Percentiles rank a stretch among this genome's conserved stretches.
phyloP scores from a whole-genome alignment of 1,140 invertebrate genomes.

The Papilio polyxenes region DNA sequence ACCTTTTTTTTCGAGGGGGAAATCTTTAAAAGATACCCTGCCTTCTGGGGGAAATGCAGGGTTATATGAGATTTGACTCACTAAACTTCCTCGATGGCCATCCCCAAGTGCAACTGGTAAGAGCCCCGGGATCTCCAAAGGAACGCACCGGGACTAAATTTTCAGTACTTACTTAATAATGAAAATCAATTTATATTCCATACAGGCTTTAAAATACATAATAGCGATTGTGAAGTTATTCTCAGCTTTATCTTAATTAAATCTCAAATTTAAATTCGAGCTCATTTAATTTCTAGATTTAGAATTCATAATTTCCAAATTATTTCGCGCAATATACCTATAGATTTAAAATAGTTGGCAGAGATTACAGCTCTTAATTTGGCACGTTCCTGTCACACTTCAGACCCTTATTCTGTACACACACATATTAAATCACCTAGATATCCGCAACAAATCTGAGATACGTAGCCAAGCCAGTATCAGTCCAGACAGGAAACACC shows the following conservation, averaged over 20 bases:
- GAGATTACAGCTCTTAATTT: slow-evolving; percentile 4
- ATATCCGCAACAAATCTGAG: slow-evolving; percentile 36
- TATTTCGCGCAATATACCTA: not conserved
- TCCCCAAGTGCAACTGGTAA: too few relatives aligned
- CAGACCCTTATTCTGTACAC: not conserved
- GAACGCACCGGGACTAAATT: too few relatives aligned
- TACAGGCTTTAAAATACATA: not conserved
- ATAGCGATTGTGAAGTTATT: not conserved
- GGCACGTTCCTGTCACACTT: not conserved
- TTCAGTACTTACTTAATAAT: too few relatives aligned
- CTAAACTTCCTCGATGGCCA: too few relatives aligned
- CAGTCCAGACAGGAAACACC: slow-evolving; percentile 51
- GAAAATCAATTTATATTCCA: not conserved
- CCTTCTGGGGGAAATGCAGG: too few relatives aligned
- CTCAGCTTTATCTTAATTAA: not conserved
- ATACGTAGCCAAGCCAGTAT: slow-evolving; percentile 44
- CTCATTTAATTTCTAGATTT: not conserved
- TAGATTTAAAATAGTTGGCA: not conserved
- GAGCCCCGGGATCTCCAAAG: too few relatives aligned
- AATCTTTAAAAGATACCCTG: too few relatives aligned
- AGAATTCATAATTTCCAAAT: not conserved
- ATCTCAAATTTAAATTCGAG: not conserved
- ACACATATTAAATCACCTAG: slow-evolving; percentile 42
- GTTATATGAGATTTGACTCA: too few relatives aligned
- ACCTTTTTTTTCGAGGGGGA: too few relatives aligned